These are phyloP conservation scores for Danionella cerebrum DNA, from an alignment of 2,113 vertebrate species.

Conservation along the genomic window DNA sequence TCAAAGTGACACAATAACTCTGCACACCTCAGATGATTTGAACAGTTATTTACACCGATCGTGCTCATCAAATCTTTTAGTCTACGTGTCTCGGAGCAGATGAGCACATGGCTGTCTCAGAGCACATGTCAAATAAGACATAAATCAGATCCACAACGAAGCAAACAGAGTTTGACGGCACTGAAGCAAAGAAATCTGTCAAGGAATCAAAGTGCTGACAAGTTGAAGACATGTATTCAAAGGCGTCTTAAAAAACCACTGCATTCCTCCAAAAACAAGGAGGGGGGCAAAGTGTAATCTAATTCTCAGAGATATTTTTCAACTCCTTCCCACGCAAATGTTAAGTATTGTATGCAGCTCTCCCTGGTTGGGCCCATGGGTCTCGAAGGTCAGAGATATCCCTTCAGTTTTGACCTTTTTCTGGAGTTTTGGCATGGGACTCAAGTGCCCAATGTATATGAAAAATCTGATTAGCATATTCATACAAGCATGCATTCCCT, in stretches of 20 bases:
- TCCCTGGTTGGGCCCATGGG: conserved; percentile 15
- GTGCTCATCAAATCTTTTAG: too few relatives aligned
- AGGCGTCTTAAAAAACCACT: conserved; percentile 54
- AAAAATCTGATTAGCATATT: neutral
- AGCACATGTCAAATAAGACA: conserved; percentile 63
- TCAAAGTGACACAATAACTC: too few relatives aligned
- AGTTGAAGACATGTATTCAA: conserved; percentile 61
- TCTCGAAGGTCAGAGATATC: conserved; percentile 31
- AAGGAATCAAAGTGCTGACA: conserved; percentile 68
- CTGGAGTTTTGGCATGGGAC: neutral
- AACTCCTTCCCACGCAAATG: conserved; percentile 42
- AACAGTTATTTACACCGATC: conserved; percentile 47
- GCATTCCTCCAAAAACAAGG: conserved; percentile 45
- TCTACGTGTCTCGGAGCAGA: too few relatives aligned
- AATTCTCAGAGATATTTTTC: conserved; percentile 50
- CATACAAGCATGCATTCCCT: neutral
- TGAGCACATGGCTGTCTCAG: conserved; percentile 51
- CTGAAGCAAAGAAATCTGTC: conserved; percentile 69
- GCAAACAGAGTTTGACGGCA: conserved; percentile 59
- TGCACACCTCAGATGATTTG: too few relatives aligned
- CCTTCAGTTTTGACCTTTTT: conserved; percentile 41
- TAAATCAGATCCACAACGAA: conserved; percentile 58
- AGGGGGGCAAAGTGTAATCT: conserved; percentile 47
- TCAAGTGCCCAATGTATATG: neutral
- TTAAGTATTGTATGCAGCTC: conserved; percentile 39